These are phyloP conservation scores for Taenioides sp. DNA, from an alignment of 2,797 vertebrate species.

Conservation along the genomic window DNA sequence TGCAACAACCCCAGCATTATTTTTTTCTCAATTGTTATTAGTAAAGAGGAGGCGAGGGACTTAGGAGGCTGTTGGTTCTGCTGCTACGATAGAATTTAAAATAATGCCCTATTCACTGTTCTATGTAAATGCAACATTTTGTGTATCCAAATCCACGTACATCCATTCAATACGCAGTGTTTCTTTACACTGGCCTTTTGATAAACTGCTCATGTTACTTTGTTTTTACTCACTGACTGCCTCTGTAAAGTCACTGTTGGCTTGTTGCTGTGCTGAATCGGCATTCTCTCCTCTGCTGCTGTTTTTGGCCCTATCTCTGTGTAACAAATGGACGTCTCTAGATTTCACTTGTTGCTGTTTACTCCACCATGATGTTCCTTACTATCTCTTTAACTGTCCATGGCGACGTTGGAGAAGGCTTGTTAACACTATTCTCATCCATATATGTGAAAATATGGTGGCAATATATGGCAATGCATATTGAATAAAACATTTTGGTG, in stretches of 20 bases:
- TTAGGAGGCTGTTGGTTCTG: no score
- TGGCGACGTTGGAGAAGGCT: slow-evolving; percentile 27
- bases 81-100: no score
- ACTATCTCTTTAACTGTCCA: slow-evolving; percentile 35
- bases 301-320: slow-evolving; percentile 1
- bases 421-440: slow-evolving; percentile 39
- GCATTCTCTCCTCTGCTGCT: not conserved
- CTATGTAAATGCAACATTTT: no score
- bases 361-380: slow-evolving; percentile 15
- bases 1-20: no score
- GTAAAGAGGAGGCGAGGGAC: no score
- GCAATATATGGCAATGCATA: slow-evolving; percentile 45
- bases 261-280: slow-evolving; percentile 3
- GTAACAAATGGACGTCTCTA: not conserved
- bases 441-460: slow-evolving; percentile 48
- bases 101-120: no score
- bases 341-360: slow-evolving; percentile 1
- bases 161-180: no score
- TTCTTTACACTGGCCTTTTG: not conserved
- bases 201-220: not conserved
- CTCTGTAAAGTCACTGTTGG: not conserved
- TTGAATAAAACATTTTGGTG: slow-evolving; percentile 79
- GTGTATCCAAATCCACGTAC: no score
- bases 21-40: no score
- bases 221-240: not conserved